Percentiles rank a stretch among this genome's conserved stretches.
Evolutionary conservation across 2,888 invertebrate genomes (phyloP).

Genomic region (Mesochorus sp.): DNA sequence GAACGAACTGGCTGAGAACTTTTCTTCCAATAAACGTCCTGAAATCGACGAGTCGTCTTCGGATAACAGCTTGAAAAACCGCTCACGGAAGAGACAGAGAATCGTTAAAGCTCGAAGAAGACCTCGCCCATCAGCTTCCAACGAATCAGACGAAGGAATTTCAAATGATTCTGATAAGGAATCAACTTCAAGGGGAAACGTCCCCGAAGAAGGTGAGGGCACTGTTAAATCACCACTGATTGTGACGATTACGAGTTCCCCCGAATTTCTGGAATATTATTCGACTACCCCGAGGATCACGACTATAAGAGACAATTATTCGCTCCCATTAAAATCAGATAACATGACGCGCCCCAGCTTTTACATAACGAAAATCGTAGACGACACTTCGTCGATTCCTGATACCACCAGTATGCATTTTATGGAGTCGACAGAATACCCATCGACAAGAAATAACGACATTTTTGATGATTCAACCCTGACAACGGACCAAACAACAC

Average conservation of each 20-base stretch:
- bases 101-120: conserved; percentile 47
- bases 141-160: neutral
- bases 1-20: conserved; percentile 56
- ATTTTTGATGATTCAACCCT: neutral
- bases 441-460: neutral
- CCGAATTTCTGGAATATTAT: neutral
- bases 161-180: neutral
- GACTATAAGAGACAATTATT: conserved; percentile 65
- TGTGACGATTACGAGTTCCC: conserved; percentile 29
- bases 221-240: conserved; percentile 39
- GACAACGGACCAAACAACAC: conserved; percentile 5
- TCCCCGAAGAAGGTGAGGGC: neutral
- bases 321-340: conserved; percentile 17
- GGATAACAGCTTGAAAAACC: neutral
- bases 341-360: conserved; percentile 62
- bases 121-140: neutral
- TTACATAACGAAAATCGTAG: conserved; percentile 64
- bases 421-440: neutral
- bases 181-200: neutral
- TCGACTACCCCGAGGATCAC: conserved; percentile 62
- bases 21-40: conserved; percentile 27
- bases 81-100: conserved; percentile 36
- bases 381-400: conserved; percentile 26
- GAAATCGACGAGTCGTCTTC: neutral
- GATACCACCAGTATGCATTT: neutral